Evolutionary conservation across 1,140 invertebrate genomes (phyloP).

Genomic region (Atopsyche davidsoni): DNA sequence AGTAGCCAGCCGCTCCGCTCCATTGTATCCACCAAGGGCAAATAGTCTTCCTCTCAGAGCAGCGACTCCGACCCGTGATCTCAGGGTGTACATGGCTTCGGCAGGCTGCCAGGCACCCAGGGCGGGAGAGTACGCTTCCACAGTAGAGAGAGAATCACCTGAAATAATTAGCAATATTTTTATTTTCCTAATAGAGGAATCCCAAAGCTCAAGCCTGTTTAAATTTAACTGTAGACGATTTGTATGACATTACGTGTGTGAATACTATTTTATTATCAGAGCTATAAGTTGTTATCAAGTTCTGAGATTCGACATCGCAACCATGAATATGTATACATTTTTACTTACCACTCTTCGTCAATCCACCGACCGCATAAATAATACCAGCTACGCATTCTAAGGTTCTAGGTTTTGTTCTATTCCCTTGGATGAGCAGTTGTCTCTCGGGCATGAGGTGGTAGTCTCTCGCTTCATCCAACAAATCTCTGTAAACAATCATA

Average conservation of each 20-base stretch:
- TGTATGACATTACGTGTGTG: too few relatives aligned
- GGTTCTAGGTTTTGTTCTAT: slow-evolving; percentile 68
- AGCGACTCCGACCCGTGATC: slow-evolving; percentile 80
- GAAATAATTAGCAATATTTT: slow-evolving; percentile 17
- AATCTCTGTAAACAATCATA: slow-evolving; percentile 56
- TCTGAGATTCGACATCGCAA: too few relatives aligned
- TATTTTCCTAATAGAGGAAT: slow-evolving; percentile 1
- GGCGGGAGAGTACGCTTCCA: slow-evolving; percentile 80
- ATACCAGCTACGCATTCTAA: slow-evolving; percentile 70
- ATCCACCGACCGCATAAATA: slow-evolving; percentile 83
- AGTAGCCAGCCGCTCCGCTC: slow-evolving; percentile 73
- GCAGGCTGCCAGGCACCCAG: slow-evolving; percentile 67
- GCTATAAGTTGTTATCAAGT: too few relatives aligned
- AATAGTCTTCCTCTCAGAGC: slow-evolving; percentile 70
- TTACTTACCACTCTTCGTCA: slow-evolving; percentile 68
- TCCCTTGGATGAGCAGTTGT: slow-evolving; percentile 65
- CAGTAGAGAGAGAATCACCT: slow-evolving; percentile 80
- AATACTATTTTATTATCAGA: too few relatives aligned
- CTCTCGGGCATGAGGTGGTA: slow-evolving; percentile 83
- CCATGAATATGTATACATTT: too few relatives aligned
- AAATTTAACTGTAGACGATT: too few relatives aligned
- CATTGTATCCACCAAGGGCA: slow-evolving; percentile 77
- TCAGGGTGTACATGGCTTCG: slow-evolving; percentile 79
- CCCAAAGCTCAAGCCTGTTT: background rate
- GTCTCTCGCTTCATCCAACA: slow-evolving; percentile 78